Evolutionary conservation across 2,113 vertebrate genomes (phyloP), one percentile per base, ranked within the genome.

Genomic region (Suncus etruscus): DNA sequence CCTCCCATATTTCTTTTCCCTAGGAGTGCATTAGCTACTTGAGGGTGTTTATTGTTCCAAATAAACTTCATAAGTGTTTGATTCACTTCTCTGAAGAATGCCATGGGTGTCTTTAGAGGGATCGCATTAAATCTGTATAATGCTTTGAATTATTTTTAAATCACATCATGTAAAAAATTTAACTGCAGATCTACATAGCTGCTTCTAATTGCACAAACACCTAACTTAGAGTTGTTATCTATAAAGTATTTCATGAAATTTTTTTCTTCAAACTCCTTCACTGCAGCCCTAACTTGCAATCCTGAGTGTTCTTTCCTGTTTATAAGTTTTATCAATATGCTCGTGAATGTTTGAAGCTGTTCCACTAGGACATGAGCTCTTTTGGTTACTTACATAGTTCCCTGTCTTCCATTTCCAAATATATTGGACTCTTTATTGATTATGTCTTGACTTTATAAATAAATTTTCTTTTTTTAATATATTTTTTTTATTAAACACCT

Each of bases 121-220:
- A n/a, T n/a, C n/a, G n/a, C n/a, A n/a, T n/a, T n/a, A n/a, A n/a
- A n/a, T n/a, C n/a, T n/a, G n/a, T n/a, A n/a, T n/a, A n/a, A n/a
- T 85, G 8, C 79, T 90, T 86, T 86, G 83, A 86, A 70, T 82
- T 92, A 87, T 80, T 90, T 94, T 90, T 73, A 79, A 86, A 54
- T 79, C 54, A 84, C 3, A 15, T 76, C 68, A 69, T 54, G 6
- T 80, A 54, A 86, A 86, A 51, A 81, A 83, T 86, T 54, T 66
- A 82, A 89, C 61, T 85, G 69, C 8, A 91, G 9, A 20, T 47
- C 68, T 83, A 79, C 18, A 83, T 75, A 69, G 7, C 76, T 88
- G 10, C 27, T 93, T 66, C 31, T 79, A 91, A 88, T 83, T 86
- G 79, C 65, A 90, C 61, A 83, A 82, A 85, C 79, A 75, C 90